Conservation (phyloP, 2,888 invertebrate genomes). For the Sylvicola cinctus region DNA sequence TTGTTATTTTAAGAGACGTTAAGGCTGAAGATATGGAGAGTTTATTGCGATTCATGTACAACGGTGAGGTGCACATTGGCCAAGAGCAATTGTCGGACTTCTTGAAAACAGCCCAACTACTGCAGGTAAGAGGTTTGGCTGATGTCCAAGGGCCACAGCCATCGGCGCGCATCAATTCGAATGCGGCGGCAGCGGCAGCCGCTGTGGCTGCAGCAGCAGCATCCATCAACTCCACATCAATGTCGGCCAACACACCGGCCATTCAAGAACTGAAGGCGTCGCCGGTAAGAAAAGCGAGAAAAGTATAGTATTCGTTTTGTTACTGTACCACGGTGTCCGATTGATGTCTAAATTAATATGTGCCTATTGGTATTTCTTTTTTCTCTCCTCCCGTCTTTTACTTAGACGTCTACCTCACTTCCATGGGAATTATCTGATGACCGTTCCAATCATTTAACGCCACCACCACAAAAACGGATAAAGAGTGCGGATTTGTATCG, state of each 20-base stretch:
- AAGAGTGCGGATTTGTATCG: slow-evolving; percentile 47
- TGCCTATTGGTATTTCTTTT: slow-evolving; percentile 3
- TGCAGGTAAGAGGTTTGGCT: slow-evolving; percentile 69
- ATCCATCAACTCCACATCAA: not conserved
- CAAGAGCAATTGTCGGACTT: slow-evolving; percentile 74
- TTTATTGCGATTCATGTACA: slow-evolving; percentile 77
- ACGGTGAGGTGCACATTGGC: slow-evolving; percentile 76
- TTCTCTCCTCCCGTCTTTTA: slow-evolving; percentile 13
- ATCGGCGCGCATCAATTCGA: slow-evolving; percentile 5
- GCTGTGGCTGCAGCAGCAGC: slow-evolving; percentile 7
- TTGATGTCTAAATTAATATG: slow-evolving; percentile 6
- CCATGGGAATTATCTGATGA: slow-evolving; percentile 41
- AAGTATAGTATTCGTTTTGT: slow-evolving; percentile 1
- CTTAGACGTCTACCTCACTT: slow-evolving; percentile 34
- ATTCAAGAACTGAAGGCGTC: slow-evolving; percentile 25
- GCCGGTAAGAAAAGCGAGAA: slow-evolving; percentile 22
- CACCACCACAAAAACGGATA: slow-evolving; percentile 47
- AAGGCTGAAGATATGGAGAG: slow-evolving; percentile 73
- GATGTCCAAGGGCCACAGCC: slow-evolving; percentile 33
- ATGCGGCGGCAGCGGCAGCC: slow-evolving; percentile 8
- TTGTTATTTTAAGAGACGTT: slow-evolving; percentile 70
- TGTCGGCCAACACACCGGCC: not conserved
- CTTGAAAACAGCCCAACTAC: slow-evolving; percentile 66
- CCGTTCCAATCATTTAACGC: slow-evolving; percentile 29
- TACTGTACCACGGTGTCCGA: slow-evolving; percentile 8